These are phyloP conservation scores for Nebria ingens DNA, from an alignment of 1,140 invertebrate genomes.

Conservation along the genomic window DNA sequence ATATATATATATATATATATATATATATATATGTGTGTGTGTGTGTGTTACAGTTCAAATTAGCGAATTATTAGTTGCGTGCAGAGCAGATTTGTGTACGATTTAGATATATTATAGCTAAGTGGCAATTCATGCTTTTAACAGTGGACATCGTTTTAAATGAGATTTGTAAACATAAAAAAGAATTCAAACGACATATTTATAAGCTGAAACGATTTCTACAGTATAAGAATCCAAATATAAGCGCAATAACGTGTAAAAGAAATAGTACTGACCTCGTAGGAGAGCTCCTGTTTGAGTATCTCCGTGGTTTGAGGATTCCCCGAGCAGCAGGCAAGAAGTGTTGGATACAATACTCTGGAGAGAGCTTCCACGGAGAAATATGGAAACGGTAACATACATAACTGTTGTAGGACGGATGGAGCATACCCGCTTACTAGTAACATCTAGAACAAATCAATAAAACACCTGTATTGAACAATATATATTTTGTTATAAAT, in stretches of 20 bases:
- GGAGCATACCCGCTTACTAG: constrained; percentile 71
- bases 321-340: constrained; percentile 67
- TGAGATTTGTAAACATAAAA: neutral
- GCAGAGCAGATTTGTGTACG: too few species aligned
- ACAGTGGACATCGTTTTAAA: too few species aligned
- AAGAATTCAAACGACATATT: too few species aligned
- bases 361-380: constrained; percentile 68
- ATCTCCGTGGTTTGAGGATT: constrained; percentile 58
- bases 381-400: constrained; percentile 79
- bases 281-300: constrained; percentile 70
- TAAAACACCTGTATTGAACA: constrained; percentile 11
- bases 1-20: too few species aligned
- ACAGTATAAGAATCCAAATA: too few species aligned
- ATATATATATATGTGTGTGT: too few species aligned
- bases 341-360: constrained; percentile 73
- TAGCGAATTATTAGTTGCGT: too few species aligned
- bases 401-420: constrained; percentile 84
- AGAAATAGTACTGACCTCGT: constrained; percentile 46
- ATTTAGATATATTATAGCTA: too few species aligned
- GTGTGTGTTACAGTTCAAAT: too few species aligned
- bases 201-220: neutral
- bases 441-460: constrained; percentile 47
- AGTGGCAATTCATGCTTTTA: too few species aligned
- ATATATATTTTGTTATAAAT: too few species aligned
- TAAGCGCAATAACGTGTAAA: too few species aligned